These are phyloP conservation scores for Pipistrellus nathusii DNA, from an alignment of 2,797 vertebrate species.

Conservation along the genomic window DNA sequence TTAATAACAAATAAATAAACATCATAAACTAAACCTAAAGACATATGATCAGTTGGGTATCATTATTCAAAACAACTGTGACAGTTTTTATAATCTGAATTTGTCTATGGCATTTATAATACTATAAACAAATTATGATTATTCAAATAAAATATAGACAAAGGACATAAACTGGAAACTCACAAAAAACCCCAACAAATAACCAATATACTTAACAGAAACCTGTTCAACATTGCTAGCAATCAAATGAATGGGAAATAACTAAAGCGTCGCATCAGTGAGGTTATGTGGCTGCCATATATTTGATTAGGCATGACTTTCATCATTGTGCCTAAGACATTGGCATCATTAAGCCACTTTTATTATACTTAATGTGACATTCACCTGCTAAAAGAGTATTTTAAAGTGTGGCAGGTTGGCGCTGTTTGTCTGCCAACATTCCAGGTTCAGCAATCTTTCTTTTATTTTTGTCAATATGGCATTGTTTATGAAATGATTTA, in stretches of 20 bases:
- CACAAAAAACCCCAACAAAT: neutral
- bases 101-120: conserved; percentile 43
- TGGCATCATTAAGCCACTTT: neutral
- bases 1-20: neutral
- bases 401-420: neutral
- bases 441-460: neutral
- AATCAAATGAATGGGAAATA: neutral
- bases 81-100: conserved; percentile 29
- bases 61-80: conserved; percentile 38
- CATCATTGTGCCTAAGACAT: neutral
- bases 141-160: neutral
- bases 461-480: neutral
- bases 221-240: neutral
- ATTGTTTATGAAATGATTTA: conserved; percentile 20
- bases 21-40: neutral
- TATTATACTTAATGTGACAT: neutral
- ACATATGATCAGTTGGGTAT: neutral
- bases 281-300: neutral
- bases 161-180: neutral
- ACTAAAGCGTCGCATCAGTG: neutral
- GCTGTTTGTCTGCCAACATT: neutral
- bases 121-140: neutral
- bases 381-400: neutral
- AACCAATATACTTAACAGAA: neutral
- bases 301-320: neutral